Base-by-base conservation (phyloP, 2,113 vertebrate genomes). In the crab-eating macaque (Macaca fascicularis) region DNA sequence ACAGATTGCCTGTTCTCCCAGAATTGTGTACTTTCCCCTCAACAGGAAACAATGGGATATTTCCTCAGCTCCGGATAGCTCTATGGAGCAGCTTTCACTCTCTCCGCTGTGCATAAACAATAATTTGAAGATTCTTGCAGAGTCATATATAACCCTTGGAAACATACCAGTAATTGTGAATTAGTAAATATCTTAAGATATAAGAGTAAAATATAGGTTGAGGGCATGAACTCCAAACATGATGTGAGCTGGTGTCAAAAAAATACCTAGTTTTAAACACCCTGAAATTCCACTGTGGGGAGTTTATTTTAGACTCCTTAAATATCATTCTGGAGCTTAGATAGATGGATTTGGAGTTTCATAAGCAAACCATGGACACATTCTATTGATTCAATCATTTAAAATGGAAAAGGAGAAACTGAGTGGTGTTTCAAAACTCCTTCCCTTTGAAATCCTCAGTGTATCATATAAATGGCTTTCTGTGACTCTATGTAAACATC, bases 11-110 rank as follows among this genome's bases (percentile, higher is more conserved):
- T 78, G 9, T 81, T 97, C 59, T 93, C 30, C 30, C 84, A 75
- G 1, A n/a, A 94, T 88, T 90, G 23, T 89, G 14, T 43, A 20
- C 75, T 76, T 84, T 94, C 8, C 57, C 97, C 20, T 22, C 20
- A 40, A 12, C 8, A 96, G 64, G 50, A 98, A 96, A 88, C 8
- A 30, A 69, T 48, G 48, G 5, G 9, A 30, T 80, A n/a, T 96
- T 98, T 97, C 90, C 76, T 57, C n/a, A 75, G 57, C 0, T 0
- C 2, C n/a, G 20, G 35, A 95, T 83, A 23, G 86, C 22, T 22
- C 32, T 48, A 30, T 74, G 12, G 0, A 95, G 57, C 13, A 93
- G 35, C 3, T 8, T n/a, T 22, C 74, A 80, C 23, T 22, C 75
- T 25, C 78, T 81, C n/a, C 19, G 8, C 27, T 61, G 74, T 48